phyloP scores from a whole-genome alignment of 2,113 vertebrate species.

The Siniperca chuatsi region DNA sequence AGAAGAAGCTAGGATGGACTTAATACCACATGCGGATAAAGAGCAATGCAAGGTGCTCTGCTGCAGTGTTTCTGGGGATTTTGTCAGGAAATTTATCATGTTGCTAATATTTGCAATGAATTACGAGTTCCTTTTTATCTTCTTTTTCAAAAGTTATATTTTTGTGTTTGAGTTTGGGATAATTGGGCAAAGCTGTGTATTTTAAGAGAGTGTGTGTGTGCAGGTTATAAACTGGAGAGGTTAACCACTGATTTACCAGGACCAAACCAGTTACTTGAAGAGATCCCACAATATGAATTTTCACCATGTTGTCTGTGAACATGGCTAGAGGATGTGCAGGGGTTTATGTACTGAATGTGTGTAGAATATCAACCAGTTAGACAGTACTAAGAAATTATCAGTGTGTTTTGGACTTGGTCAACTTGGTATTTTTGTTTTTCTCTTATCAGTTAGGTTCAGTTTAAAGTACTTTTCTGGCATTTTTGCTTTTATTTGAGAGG shows the following conservation, averaged over 20 bases:
- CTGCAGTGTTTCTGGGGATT: background rate
- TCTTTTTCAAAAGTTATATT: background rate
- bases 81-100: conserved; percentile 18
- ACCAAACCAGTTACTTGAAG: conserved; percentile 33
- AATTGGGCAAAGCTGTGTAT: background rate
- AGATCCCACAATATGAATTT: conserved; percentile 50
- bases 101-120: conserved; percentile 15
- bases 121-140: conserved; percentile 1
- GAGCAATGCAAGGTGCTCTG: background rate
- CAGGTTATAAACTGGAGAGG: background rate
- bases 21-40: background rate
- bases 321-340: background rate
- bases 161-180: conserved; percentile 21
- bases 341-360: background rate
- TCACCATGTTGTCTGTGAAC: conserved; percentile 10
- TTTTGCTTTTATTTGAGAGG: background rate
- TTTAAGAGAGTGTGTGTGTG: background rate
- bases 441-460: background rate
- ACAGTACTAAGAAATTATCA: background rate
- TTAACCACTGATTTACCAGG: conserved; percentile 12
- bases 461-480: background rate
- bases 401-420: background rate
- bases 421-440: background rate
- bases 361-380: background rate
- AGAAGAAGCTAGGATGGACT: conserved; percentile 20